phyloP scores from a whole-genome alignment of 2,888 invertebrate species.

The Salpingus planirostris region DNA sequence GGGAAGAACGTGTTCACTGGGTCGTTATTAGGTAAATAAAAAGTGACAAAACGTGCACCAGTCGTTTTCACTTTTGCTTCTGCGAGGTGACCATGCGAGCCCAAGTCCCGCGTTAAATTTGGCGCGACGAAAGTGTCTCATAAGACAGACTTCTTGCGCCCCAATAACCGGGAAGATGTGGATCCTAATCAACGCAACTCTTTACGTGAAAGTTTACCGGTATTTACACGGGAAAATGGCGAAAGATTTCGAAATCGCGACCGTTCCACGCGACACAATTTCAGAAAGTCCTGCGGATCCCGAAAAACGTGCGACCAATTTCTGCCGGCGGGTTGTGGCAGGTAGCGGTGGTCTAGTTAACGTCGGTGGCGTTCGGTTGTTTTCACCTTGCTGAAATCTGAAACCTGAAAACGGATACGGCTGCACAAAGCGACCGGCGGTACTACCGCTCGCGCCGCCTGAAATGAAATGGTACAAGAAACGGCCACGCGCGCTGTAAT shows the following conservation, averaged over 20 bases:
- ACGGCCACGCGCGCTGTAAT: slow-evolving; percentile 22
- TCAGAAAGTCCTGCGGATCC: too few species aligned
- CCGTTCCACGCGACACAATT: neutral
- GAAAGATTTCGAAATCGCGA: neutral
- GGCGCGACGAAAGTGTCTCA: slow-evolving; percentile 23
- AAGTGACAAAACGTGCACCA: slow-evolving; percentile 28
- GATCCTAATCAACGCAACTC: slow-evolving; percentile 22
- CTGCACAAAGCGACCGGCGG: neutral
- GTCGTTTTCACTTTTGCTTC: slow-evolving; percentile 28
- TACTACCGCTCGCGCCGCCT: slow-evolving; percentile 4
- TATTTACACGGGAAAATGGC: slow-evolving; percentile 23
- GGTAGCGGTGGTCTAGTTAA: neutral
- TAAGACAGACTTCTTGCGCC: slow-evolving; percentile 12
- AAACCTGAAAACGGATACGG: neutral
- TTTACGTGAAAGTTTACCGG: slow-evolving; percentile 26
- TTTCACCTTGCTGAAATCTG: neutral
- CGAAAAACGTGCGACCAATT: too few species aligned
- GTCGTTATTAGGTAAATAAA: slow-evolving; percentile 22
- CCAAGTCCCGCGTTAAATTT: slow-evolving; percentile 24
- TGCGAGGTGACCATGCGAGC: slow-evolving; percentile 22
- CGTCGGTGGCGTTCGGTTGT: too few species aligned
- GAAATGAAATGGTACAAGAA: slow-evolving; percentile 21
- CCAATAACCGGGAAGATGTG: slow-evolving; percentile 14
- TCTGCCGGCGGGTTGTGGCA: neutral
- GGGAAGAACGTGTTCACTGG: slow-evolving; percentile 1